Conservation (phyloP, 64 coral and sea anemone genomes). For the Actinia tenebrosa region DNA sequence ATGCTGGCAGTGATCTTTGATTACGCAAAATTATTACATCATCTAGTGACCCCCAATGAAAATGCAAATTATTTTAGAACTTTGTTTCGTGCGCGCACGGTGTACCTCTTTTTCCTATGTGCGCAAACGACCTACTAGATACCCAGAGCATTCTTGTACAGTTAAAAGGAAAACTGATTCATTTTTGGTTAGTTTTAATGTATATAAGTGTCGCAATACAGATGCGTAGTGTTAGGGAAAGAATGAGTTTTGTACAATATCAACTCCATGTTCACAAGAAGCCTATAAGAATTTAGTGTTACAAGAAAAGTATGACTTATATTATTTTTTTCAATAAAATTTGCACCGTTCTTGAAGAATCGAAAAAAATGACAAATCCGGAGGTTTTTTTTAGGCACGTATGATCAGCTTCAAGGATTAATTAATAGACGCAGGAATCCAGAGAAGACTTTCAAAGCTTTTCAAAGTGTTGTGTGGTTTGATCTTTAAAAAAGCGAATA, state of each 20-base stretch:
- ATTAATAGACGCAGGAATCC: no score
- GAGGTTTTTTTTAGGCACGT: no score
- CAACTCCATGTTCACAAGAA: neutral
- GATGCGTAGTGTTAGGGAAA: neutral
- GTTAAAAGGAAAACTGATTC: neutral
- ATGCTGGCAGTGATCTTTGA: no score
- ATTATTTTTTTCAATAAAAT: no score
- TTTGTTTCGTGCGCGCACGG: neutral
- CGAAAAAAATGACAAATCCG: no score
- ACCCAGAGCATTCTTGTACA: neutral
- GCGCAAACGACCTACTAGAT: neutral
- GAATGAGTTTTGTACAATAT: neutral
- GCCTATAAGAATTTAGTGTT: neutral
- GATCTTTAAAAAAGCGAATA: no score
- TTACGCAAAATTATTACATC: neutral
- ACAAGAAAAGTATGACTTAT: neutral
- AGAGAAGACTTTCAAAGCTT: no score
- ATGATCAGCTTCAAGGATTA: no score
- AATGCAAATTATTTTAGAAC: neutral
- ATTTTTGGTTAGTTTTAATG: no score
- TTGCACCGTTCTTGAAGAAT: no score
- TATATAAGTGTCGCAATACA: no score
- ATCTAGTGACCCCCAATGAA: neutral
- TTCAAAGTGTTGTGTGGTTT: no score
- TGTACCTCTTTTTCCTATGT: neutral